Evolutionary conservation across 2,888 invertebrate genomes (phyloP), one percentile per base, ranked within the genome.

Genomic region (Anthophora plumipes): DNA sequence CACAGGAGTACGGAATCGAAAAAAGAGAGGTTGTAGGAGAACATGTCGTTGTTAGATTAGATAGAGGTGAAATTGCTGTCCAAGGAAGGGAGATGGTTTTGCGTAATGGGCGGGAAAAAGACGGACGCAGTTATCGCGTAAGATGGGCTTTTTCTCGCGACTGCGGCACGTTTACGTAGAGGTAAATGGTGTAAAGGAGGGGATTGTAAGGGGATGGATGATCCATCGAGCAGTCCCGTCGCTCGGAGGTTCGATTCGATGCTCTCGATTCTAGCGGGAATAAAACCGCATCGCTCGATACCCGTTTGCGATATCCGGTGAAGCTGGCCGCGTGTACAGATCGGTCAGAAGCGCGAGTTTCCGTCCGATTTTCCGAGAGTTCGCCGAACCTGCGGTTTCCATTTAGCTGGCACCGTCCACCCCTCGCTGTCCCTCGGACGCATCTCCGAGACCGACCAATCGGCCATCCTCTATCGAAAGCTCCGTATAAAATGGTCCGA

Each of bases 381-480:
- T 79, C 73, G 50, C 63, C 73, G 80, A 79, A 79, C 73, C 73
- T 79, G 80, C 73, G 80, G 73, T 79, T 80, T 79, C 73, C 80
- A 79, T 79, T 57, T 68, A 78, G 46, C 80, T 63, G 22, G n/a
- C n/a, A n/a, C n/a, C 80, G 31, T 54, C 46, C 57, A 12, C 22
- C 46, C 46, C n/a, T 11, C 22, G 31, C 52, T 48, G 50, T 37
- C 66, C 22, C 61, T 54, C 22, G 14, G 43, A 63, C 77, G 57
- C 64, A 43, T 6, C 43, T 11, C 9, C 39, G 41, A 5, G 37
- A 12, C 9, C 39, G 31, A 46, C n/a, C 77, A 48, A 43, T 63
- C 72, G 76, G 43, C 60, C 43, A 50, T 46, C 43, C 61, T 48
- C 37, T 46, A 50, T 25, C 78, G 43, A 64, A n/a, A 60, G 52